These are phyloP conservation scores for Papilio helenus DNA, from an alignment of 1,140 invertebrate species.

Conservation along the genomic window DNA sequence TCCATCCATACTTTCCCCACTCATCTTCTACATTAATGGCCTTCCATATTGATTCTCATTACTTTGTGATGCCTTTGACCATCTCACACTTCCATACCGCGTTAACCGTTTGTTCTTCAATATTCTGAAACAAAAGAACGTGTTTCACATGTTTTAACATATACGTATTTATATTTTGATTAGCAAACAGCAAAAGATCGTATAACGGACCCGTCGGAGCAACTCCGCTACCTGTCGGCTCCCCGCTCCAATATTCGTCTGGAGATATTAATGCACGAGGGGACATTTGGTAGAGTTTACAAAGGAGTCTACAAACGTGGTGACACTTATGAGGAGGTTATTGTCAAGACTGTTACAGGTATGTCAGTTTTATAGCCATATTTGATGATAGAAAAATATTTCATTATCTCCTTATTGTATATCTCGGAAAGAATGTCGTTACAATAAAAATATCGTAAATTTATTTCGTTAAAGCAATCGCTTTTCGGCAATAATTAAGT, in stretches of 20 bases:
- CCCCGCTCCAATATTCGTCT: conserved; percentile 86
- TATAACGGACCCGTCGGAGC: conserved; percentile 85
- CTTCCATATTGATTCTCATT: too few relatives aligned
- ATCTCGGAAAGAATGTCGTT: not conserved
- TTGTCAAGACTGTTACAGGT: conserved; percentile 94
- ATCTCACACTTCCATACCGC: too few relatives aligned
- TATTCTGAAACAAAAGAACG: too few relatives aligned
- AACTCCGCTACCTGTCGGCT: conserved; percentile 86
- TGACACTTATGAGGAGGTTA: conserved; percentile 89
- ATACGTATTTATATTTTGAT: not conserved
- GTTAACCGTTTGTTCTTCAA: too few relatives aligned
- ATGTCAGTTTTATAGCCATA: conserved; percentile 45
- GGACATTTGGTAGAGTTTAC: conserved; percentile 92
- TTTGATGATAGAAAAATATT: not conserved
- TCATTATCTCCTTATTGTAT: not conserved
- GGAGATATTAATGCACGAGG: conserved; percentile 87
- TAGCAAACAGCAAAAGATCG: conserved; percentile 79
- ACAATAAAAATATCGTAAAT: not conserved
- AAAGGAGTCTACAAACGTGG: conserved; percentile 87
- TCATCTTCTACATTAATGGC: too few relatives aligned
- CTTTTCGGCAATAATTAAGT: not conserved
- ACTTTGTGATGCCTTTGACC: too few relatives aligned
- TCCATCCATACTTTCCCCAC: too few relatives aligned
- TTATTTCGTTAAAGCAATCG: not conserved
- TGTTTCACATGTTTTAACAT: not conserved